Evolutionary conservation across 2,888 invertebrate genomes (phyloP), one percentile per base, ranked within the genome.

Genomic region (Villa cingulata): DNA sequence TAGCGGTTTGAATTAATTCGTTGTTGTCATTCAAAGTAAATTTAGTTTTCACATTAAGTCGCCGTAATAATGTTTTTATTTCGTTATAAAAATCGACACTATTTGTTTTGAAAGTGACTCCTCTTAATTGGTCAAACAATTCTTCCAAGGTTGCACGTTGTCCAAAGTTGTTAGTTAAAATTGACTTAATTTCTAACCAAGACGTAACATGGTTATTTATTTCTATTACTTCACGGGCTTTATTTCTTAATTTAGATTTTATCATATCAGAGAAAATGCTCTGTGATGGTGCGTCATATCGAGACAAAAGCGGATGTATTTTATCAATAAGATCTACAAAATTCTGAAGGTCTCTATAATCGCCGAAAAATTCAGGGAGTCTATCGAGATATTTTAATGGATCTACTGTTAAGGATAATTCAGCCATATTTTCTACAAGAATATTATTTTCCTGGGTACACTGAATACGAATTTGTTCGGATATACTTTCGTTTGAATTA

Each of bases 141-240:
- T 52, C 47, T 34, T 52, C 51, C 7, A 38, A 10, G 23, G 48
- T 51, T 34, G 41, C 15, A 14, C 39, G 43, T 19, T 53, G 53
- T 7, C 51, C 49, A 34, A 55, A 55, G 45, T 53, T 52, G 52
- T 41, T 5, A 32, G 6, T 15, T 10, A 36, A 36, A 36, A 36
- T 10, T 5, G 9, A 34, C 43, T 53, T 55, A 15, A 50, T 46
- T n/a, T 51, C 42, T 36, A 17, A 18, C 54, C 54, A 55, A 15
- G 51, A 53, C 29, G 37, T 20, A 3, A 43, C 46, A 4, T 53
- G 51, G 12, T 38, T 49, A 46, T 52, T 54, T 20, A 54, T 52
- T 46, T 54, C 53, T n/a, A 53, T 49, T 10, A 48, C 41, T 47
- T 54, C 51, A 27, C 45, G 49, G 17, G 53, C 51, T 44, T 45